phyloP scores from a whole-genome alignment of 2,888 invertebrate species.

The Noctua janthina region DNA sequence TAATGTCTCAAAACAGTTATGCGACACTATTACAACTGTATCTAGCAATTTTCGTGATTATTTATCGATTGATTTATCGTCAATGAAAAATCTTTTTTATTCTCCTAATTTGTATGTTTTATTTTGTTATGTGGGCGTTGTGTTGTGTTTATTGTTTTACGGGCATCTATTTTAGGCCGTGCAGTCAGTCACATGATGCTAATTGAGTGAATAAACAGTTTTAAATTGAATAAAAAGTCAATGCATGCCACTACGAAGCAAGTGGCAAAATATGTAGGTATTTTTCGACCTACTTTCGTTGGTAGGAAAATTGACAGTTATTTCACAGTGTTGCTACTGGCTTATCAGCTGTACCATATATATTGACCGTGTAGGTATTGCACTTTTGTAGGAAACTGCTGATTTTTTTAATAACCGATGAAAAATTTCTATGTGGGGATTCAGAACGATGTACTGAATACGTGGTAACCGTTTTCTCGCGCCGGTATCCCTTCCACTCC shows the following conservation, averaged over 20 bases:
- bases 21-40: constrained; percentile 56
- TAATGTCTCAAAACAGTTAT: constrained; percentile 60
- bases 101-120: constrained; percentile 33
- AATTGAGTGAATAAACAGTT: constrained; percentile 73
- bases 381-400: no score
- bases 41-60: constrained; percentile 42
- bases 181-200: constrained; percentile 77
- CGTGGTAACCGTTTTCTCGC: no score
- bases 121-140: constrained; percentile 20
- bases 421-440: no score
- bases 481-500: no score
- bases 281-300: constrained; percentile 67
- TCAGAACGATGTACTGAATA: no score
- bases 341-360: no score
- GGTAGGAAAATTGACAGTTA: constrained; percentile 64
- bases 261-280: constrained; percentile 65
- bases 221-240: constrained; percentile 69
- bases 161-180: constrained; percentile 66
- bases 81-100: constrained; percentile 44
- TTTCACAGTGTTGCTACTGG: constrained; percentile 32
- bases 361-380: no score
- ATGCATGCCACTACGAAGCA: constrained; percentile 58
- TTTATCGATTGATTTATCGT: constrained; percentile 58
- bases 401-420: no score
- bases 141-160: constrained; percentile 57